phyloP scores from a whole-genome alignment of 2,113 vertebrate species.

The Sterrhoptilus dennistouni region DNA sequence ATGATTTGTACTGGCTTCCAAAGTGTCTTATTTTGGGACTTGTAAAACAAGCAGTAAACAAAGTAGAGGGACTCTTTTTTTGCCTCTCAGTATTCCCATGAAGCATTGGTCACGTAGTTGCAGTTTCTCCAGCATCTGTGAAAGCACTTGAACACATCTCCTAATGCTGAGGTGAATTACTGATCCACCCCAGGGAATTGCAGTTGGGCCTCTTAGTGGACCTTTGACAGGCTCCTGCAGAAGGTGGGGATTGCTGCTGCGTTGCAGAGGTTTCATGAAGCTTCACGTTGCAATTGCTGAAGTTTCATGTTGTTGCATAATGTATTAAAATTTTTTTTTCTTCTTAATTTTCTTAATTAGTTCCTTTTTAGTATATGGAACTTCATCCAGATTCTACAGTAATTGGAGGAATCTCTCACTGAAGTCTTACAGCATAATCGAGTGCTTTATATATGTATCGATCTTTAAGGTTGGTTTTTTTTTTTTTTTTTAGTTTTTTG shows the following conservation, averaged over 20 bases:
- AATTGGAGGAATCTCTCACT: background rate
- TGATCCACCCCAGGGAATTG: background rate
- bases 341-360: background rate
- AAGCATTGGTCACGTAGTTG: background rate
- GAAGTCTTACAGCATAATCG: background rate
- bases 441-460: background rate
- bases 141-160: background rate
- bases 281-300: background rate
- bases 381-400: background rate
- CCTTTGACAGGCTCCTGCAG: background rate
- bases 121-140: background rate
- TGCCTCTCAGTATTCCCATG: background rate
- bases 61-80: background rate
- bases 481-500: background rate
- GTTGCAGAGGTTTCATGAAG: background rate
- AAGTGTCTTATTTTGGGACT: background rate
- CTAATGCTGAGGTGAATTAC: background rate
- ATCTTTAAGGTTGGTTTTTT: background rate
- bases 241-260: background rate
- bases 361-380: background rate
- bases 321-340: background rate
- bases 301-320: background rate
- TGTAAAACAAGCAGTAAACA: background rate
- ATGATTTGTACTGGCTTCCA: background rate
- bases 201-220: background rate